Evolutionary conservation across 2,113 vertebrate species (phyloP).

Genomic region (Sclerurus mexicanus): DNA sequence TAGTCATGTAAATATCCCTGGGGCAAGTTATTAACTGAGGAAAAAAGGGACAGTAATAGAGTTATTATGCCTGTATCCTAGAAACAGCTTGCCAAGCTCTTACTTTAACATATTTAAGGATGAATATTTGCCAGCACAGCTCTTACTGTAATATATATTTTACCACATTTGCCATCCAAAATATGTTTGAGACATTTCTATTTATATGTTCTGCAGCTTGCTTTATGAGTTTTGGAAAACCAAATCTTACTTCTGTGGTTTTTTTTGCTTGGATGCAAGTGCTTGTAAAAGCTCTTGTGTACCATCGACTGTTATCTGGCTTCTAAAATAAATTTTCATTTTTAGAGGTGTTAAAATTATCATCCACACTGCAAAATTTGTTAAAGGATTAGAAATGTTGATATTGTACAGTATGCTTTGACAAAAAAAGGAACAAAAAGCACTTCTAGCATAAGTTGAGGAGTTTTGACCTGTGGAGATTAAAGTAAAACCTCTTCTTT

Average conservation of each 20-base stretch:
- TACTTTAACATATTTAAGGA: slow-evolving; percentile 46
- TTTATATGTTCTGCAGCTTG: not conserved
- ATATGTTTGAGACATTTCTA: slow-evolving; percentile 54
- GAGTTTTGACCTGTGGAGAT: not conserved
- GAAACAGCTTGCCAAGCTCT: slow-evolving; percentile 30
- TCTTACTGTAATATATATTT: slow-evolving; percentile 47
- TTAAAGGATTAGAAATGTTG: not conserved
- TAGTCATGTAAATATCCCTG: not conserved
- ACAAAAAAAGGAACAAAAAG: not conserved
- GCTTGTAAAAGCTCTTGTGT: slow-evolving; percentile 25
- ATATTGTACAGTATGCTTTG: not conserved
- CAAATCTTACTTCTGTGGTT: not conserved
- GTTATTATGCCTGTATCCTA: not conserved
- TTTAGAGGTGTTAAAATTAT: not conserved
- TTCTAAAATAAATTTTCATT: not conserved
- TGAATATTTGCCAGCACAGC: slow-evolving; percentile 51
- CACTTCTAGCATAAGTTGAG: not conserved
- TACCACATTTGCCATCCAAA: slow-evolving; percentile 47
- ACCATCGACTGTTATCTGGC: not conserved
- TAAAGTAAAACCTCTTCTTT: not conserved
- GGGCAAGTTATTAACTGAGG: not conserved
- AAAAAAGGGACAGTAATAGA: not conserved
- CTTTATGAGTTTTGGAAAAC: slow-evolving; percentile 60
- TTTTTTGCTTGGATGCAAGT: not conserved
- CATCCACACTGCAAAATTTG: not conserved